Percentiles rank a stretch among this genome's conserved stretches.
phyloP scores from a whole-genome alignment of 2,797 vertebrate species.

The Sebastes diploproa region DNA sequence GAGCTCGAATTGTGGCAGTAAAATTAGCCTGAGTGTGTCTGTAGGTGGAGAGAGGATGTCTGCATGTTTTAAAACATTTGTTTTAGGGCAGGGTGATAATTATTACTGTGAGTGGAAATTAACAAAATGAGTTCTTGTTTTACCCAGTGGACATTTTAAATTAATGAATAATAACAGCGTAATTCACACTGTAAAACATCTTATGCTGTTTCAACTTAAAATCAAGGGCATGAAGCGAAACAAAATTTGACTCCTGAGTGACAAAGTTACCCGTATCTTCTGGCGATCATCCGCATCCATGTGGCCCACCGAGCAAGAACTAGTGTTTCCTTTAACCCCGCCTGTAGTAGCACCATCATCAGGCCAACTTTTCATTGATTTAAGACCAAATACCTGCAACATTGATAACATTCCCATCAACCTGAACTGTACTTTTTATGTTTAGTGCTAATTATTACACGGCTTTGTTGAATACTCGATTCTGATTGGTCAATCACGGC shows the following conservation, averaged over 20 bases:
- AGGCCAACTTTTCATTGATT: not conserved
- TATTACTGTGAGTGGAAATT: not conserved
- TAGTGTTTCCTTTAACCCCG: too few species aligned
- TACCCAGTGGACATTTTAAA: not conserved
- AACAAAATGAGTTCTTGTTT: not conserved
- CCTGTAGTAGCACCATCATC: not conserved
- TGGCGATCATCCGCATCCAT: too few species aligned
- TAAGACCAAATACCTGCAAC: not conserved
- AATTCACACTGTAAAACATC: not conserved
- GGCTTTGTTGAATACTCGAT: too few species aligned
- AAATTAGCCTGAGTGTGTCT: not conserved
- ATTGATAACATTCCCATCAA: not conserved
- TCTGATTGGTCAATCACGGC: too few species aligned
- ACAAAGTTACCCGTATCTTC: too few species aligned
- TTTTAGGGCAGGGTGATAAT: not conserved
- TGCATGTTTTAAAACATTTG: not conserved
- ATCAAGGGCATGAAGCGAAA: not conserved
- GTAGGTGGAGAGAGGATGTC: not conserved
- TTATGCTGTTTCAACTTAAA: not conserved
- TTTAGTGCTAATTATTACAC: too few species aligned
- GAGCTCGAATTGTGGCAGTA: not conserved
- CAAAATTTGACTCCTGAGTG: too few species aligned
- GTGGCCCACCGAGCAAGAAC: too few species aligned
- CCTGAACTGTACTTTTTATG: too few species aligned
- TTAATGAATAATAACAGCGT: not conserved